A percentile compares a stretch with the other conserved stretches of the same genome.
Evolutionary conservation across 2,888 invertebrate species (phyloP).

Genomic region (Bruchidius siliquastri): DNA sequence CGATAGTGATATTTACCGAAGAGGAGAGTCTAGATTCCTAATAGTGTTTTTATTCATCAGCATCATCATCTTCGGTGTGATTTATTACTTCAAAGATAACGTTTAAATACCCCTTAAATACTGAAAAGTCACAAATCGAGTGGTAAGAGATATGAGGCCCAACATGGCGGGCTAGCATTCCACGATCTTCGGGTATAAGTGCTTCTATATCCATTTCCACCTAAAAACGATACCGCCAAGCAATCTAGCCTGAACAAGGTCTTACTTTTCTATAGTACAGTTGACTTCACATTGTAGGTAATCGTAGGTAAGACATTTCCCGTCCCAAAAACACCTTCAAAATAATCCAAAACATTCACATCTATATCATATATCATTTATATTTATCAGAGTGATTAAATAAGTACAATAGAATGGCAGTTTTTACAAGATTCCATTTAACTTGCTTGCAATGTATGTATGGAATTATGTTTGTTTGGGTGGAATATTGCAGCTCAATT

Average conservation of each 20-base stretch:
- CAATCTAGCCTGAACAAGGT: background rate
- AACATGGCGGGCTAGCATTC: background rate
- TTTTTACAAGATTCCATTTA: too few species aligned
- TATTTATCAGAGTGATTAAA: too few species aligned
- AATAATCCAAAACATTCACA: too few species aligned
- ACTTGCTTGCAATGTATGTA: too few species aligned
- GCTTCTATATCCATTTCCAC: background rate
- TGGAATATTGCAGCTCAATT: too few species aligned
- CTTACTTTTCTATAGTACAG: background rate
- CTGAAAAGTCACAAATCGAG: background rate
- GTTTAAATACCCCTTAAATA: background rate
- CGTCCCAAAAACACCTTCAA: too few species aligned
- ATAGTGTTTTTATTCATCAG: background rate
- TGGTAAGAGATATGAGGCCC: background rate
- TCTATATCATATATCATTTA: too few species aligned
- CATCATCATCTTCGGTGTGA: background rate
- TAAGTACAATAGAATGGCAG: too few species aligned
- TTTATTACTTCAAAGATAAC: background rate
- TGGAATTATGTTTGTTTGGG: too few species aligned
- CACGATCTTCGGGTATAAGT: background rate
- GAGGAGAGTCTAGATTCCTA: background rate
- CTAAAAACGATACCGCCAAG: background rate
- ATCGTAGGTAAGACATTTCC: too few species aligned
- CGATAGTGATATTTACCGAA: background rate
- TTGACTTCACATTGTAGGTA: too few species aligned